Percentiles rank a stretch among this genome's conserved stretches.
Conservation (phyloP, 2,888 invertebrate genomes). For the Diogma glabrata region DNA sequence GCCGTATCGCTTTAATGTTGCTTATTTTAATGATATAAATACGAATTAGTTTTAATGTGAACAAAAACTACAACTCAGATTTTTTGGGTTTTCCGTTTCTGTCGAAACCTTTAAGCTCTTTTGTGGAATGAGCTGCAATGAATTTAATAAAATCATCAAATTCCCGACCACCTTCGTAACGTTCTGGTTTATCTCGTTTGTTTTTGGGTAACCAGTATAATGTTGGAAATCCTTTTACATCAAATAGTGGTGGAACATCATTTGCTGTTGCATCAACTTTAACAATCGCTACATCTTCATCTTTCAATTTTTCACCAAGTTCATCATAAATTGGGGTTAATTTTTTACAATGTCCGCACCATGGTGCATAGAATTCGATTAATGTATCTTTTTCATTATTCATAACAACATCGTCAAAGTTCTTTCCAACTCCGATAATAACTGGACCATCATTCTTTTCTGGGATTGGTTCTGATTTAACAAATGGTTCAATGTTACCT, state of each 20-base stretch:
- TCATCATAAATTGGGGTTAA: slow-evolving; percentile 89
- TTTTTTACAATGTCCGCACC: slow-evolving; percentile 99
- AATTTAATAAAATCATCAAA: slow-evolving; percentile 90
- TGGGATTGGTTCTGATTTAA: slow-evolving; percentile 92
- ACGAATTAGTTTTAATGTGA: too few species aligned
- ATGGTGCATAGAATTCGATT: slow-evolving; percentile 97
- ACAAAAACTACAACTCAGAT: slow-evolving; percentile 48
- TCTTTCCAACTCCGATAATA: slow-evolving; percentile 88
- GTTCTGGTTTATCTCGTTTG: slow-evolving; percentile 59
- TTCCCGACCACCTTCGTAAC: slow-evolving; percentile 90
- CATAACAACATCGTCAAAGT: slow-evolving; percentile 88
- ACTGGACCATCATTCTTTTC: slow-evolving; percentile 72
- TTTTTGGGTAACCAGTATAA: slow-evolving; percentile 91
- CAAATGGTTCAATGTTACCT: slow-evolving; percentile 75
- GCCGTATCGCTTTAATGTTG: too few species aligned
- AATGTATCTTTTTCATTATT: slow-evolving; percentile 87
- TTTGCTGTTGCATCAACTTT: slow-evolving; percentile 99
- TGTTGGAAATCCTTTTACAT: slow-evolving; percentile 96
- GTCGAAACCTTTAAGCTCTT: slow-evolving; percentile 77
- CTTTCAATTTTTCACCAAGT: slow-evolving; percentile 74
- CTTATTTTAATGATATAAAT: too few species aligned
- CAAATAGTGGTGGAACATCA: slow-evolving; percentile 82
- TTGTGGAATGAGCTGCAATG: slow-evolving; percentile 81
- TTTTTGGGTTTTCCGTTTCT: slow-evolving; percentile 60
- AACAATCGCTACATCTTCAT: slow-evolving; percentile 82